A percentile compares a stretch with the other conserved stretches of the same genome.
These are phyloP conservation scores for Drosophila bocqueti DNA, from an alignment of 1,140 invertebrate species.

Conservation along the genomic window DNA sequence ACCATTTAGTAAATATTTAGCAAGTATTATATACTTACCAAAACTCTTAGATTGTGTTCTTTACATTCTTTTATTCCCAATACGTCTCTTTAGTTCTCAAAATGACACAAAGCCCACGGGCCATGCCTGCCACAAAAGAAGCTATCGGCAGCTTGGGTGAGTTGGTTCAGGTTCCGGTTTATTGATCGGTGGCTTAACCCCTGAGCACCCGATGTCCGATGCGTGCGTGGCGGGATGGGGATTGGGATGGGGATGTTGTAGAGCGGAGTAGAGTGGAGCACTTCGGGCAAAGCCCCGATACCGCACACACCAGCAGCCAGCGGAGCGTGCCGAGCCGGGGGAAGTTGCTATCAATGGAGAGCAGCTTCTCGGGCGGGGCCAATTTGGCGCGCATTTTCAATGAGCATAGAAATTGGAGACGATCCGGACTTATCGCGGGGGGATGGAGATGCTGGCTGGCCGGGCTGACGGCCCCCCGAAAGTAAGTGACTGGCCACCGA, in stretches of 20 bases:
- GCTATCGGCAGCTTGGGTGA: not conserved
- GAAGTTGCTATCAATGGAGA: constrained; percentile 69
- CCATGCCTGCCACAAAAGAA: not conserved
- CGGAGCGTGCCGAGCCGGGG: constrained; percentile 70
- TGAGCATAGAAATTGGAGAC: constrained; percentile 70
- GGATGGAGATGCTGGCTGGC: constrained; percentile 29
- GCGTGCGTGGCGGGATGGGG: constrained; percentile 23
- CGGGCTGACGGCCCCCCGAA: constrained; percentile 47
- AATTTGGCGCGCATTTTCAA: constrained; percentile 72
- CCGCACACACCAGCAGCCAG: constrained; percentile 63
- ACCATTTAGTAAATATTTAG: not conserved
- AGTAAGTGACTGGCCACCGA: constrained; percentile 59
- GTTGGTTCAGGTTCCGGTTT: constrained; percentile 27
- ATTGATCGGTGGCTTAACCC: constrained; percentile 49
- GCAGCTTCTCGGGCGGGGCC: constrained; percentile 36
- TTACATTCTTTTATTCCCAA: not conserved
- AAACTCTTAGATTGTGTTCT: not conserved
- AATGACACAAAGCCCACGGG: not conserved
- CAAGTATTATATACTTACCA: not conserved
- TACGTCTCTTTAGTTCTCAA: too few species aligned
- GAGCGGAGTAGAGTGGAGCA: constrained; percentile 26
- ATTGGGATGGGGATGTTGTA: constrained; percentile 12
- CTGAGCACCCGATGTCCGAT: constrained; percentile 19
- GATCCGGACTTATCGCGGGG: constrained; percentile 57
- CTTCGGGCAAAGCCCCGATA: constrained; percentile 67